Conservation (phyloP, 2,888 invertebrate species). For the Selenia dentaria region DNA sequence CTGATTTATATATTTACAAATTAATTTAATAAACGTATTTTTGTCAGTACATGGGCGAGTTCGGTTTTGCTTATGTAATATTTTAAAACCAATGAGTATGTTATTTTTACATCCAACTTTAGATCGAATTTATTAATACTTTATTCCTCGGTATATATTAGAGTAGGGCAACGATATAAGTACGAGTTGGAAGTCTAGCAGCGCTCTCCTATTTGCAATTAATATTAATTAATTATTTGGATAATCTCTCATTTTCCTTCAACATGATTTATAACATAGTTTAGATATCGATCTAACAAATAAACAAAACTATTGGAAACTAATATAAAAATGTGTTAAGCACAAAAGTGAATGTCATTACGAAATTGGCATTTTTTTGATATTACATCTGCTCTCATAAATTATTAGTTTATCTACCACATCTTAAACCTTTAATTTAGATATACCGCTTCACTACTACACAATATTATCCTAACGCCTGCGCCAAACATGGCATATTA, state of each 20-base stretch:
- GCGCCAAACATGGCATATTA: neutral
- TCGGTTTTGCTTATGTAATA: slow-evolving; percentile 9
- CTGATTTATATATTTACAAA: slow-evolving; percentile 26
- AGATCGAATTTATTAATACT: slow-evolving; percentile 7
- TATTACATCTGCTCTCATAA: no score
- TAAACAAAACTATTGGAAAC: no score
- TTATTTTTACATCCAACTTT: slow-evolving; percentile 17
- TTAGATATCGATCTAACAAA: no score
- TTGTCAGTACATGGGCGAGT: slow-evolving; percentile 14
- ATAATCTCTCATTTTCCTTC: no score
- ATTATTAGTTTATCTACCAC: no score
- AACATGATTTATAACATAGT: no score
- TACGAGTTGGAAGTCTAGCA: no score
- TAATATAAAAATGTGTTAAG: no score
- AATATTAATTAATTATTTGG: no score
- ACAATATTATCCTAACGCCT: neutral
- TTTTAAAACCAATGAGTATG: slow-evolving; percentile 13
- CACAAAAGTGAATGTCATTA: no score
- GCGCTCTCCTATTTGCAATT: no score
- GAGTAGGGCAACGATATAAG: slow-evolving; percentile 6
- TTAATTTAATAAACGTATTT: slow-evolving; percentile 16
- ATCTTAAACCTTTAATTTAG: neutral
- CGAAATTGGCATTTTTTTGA: no score
- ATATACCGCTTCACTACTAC: neutral
- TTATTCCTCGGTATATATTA: slow-evolving; percentile 1